Percentiles rank a stretch among this genome's conserved stretches.
phyloP scores from a whole-genome alignment of 2,888 invertebrate species.

The Diplazon laetatorius region DNA sequence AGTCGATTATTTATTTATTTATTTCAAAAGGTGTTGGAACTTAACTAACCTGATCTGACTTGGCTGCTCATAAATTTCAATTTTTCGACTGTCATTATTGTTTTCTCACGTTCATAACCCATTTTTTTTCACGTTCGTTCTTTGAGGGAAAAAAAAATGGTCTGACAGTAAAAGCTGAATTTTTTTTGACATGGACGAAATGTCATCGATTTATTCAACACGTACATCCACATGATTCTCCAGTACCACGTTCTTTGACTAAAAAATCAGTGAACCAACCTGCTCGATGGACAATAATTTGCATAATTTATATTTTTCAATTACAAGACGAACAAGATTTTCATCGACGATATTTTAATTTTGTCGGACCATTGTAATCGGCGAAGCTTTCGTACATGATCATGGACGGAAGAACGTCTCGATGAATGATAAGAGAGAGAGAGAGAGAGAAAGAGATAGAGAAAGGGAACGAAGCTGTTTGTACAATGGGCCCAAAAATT shows the following conservation, averaged over 20 bases:
- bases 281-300: background rate
- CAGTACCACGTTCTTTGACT: background rate
- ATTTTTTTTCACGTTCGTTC: background rate
- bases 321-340: too few relatives aligned
- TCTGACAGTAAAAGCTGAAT: background rate
- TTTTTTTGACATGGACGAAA: background rate
- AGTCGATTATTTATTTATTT: background rate
- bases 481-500: background rate
- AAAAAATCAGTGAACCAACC: background rate
- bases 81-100: constrained; percentile 22
- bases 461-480: background rate
- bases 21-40: constrained; percentile 21
- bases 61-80: constrained; percentile 1
- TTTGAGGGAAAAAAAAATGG: constrained; percentile 3
- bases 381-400: too few relatives aligned
- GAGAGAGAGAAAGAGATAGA: background rate
- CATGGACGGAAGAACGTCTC: background rate
- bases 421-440: background rate
- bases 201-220: background rate
- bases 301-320: too few relatives aligned
- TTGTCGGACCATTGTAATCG: too few relatives aligned
- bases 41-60: constrained; percentile 32
- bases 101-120: background rate
- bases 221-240: background rate
- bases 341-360: too few relatives aligned